phyloP scores from a whole-genome alignment of 2,113 vertebrate genomes.

The Tilapia sparmanii region DNA sequence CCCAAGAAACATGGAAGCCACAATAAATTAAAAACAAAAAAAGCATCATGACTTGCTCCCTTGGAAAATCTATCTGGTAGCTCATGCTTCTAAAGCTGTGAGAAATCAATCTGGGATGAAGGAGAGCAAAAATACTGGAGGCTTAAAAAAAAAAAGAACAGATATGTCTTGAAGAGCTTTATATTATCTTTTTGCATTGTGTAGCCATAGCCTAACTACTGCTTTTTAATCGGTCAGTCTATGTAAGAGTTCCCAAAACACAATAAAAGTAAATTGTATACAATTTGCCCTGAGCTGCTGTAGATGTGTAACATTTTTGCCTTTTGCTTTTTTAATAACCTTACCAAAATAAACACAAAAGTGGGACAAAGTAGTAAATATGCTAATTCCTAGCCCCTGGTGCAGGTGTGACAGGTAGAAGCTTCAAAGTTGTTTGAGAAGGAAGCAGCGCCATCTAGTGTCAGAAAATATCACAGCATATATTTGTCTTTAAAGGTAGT shows the following conservation, averaged over 20 bases:
- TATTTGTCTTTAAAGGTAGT: neutral
- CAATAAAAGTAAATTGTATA: neutral
- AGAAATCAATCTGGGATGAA: slow-evolving; percentile 5
- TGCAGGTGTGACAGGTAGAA: neutral
- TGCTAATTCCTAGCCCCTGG: neutral
- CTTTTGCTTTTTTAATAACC: neutral
- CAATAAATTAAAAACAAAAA: neutral
- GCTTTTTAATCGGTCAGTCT: neutral
- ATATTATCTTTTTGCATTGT: neutral
- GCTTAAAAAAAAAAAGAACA: neutral
- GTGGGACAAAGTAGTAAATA: neutral
- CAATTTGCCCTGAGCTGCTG: neutral
- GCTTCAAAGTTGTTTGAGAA: neutral
- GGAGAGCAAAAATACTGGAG: neutral
- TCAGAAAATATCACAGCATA: neutral
- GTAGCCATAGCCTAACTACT: neutral
- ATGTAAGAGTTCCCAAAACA: neutral
- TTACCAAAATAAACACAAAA: neutral
- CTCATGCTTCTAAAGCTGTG: neutral
- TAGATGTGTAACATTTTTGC: neutral
- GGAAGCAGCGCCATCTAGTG: slow-evolving; percentile 26
- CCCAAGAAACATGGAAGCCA: neutral
- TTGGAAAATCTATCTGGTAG: neutral
- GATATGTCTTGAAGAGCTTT: neutral
- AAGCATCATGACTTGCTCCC: neutral